Evolutionary conservation across 2,797 vertebrate genomes (phyloP), one percentile per base, ranked within the genome.

Genomic region (Channallabes apus): DNA sequence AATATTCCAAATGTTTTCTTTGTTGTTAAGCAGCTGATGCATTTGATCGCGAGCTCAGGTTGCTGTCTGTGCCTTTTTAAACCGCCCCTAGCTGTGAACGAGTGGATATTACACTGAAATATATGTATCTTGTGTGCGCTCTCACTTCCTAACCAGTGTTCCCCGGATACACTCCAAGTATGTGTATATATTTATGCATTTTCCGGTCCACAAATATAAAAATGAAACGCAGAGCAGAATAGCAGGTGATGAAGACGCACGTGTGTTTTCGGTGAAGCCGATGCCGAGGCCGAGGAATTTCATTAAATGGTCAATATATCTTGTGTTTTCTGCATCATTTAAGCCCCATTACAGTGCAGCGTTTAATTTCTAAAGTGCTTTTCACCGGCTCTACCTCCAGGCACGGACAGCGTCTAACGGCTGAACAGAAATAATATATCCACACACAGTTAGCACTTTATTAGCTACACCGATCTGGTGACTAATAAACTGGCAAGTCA

Each of bases 321-420:
- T 95, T 96, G 93, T 93, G 94, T 95, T 95, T 96, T 96, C 95
- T 96, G 95, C 93, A 94, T 96, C 95, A 96, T 96, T 96, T 96
- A 94, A 95, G 94, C 93, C 95, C 95, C 95, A 96, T 95, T 95
- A 96, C 95, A 94, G 94, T 93, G 93, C 93, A 94, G 92, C 92
- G 91, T 95, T 95, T 96, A 94, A 96, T 96, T 95, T 96, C 94
- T 94, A 94, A 95, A 95, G 94, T 95, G 94, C 94, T 94, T 95
- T 95, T 95, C 93, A 94, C 92, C 92, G 90, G 92, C 91, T 92
- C 92, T 94, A 93, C 93, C 95, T 94, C 94, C 85, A 85, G 91
- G 91, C 90, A 84, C 41, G 59, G 46, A 62, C 73, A 67, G 71
- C 82, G 83, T 75, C 67, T 20, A 85, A 75, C 90, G 88, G 89